Conservation (phyloP, 2,888 invertebrate species). For the Junonia oenone region DNA sequence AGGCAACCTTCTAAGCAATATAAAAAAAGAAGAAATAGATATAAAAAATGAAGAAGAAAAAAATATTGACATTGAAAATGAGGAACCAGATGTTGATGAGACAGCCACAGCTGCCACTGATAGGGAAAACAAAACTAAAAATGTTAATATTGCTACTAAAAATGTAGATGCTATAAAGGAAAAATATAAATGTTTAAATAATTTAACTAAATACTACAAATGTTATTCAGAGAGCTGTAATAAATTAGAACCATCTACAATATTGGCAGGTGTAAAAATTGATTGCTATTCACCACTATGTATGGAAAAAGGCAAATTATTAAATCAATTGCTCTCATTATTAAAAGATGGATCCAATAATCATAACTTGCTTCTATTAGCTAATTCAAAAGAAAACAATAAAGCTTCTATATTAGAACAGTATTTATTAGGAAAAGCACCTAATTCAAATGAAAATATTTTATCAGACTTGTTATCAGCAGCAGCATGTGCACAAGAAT, state of each 20-base stretch:
- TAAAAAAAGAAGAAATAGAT: conserved; percentile 69
- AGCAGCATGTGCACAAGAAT: conserved; percentile 81
- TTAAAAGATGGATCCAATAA: conserved; percentile 81
- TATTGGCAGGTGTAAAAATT: conserved; percentile 65
- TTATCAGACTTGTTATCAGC: conserved; percentile 81
- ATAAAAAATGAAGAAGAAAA: conserved; percentile 75
- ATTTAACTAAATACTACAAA: conserved; percentile 84
- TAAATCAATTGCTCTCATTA: conserved; percentile 82
- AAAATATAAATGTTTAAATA: conserved; percentile 84
- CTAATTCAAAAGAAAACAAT: conserved; percentile 64
- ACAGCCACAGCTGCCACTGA: conserved; percentile 44
- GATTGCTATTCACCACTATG: conserved; percentile 91
- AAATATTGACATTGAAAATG: conserved; percentile 80
- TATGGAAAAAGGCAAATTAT: conserved; percentile 84
- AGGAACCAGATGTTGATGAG: conserved; percentile 69
- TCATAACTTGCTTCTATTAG: conserved; percentile 59
- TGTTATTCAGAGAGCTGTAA: conserved; percentile 87
- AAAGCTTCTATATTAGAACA: conserved; percentile 86
- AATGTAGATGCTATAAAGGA: conserved; percentile 84
- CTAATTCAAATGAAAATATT: conserved; percentile 75
- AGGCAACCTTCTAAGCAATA: conserved; percentile 70
- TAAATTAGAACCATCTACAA: conserved; percentile 72
- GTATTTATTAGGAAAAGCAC: conserved; percentile 80
- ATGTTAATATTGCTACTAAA: conserved; percentile 81
- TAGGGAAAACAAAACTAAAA: conserved; percentile 44